phyloP scores from a whole-genome alignment of 2,797 vertebrate species.

The Sternarchorhynchus goeldii region DNA sequence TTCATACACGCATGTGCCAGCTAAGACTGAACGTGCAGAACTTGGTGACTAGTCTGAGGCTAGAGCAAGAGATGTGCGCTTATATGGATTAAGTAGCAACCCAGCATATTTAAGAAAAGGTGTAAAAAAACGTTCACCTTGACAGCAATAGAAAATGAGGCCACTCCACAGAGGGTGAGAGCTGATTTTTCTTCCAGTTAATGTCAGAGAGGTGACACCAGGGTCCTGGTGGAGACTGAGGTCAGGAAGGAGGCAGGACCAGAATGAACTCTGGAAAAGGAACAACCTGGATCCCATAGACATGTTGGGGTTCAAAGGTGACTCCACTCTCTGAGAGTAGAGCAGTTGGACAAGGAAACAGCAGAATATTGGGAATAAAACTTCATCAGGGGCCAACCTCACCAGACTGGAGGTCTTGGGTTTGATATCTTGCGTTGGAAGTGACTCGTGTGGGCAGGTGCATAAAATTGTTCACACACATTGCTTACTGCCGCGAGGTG shows the following conservation, averaged over 20 bases:
- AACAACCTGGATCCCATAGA: constrained; percentile 18
- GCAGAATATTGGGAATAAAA: not conserved
- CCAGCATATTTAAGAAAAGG: constrained; percentile 20
- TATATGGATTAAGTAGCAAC: constrained; percentile 46
- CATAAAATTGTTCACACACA: too few relatives aligned
- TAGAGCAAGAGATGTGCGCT: not conserved
- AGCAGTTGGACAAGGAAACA: not conserved
- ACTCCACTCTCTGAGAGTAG: constrained; percentile 6
- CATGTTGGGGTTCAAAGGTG: constrained; percentile 31
- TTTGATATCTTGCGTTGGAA: not conserved
- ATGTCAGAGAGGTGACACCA: constrained; percentile 37
- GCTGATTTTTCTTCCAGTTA: constrained; percentile 52
- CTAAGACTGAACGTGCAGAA: too few relatives aligned
- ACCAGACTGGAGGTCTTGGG: not conserved
- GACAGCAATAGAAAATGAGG: constrained; percentile 56
- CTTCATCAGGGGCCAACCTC: not conserved
- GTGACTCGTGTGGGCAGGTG: not conserved
- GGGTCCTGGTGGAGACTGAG: constrained; percentile 34
- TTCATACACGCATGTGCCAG: too few relatives aligned
- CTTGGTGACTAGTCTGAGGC: too few relatives aligned
- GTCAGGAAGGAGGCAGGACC: constrained; percentile 39
- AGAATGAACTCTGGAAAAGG: constrained; percentile 31
- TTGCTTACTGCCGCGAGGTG: too few relatives aligned
- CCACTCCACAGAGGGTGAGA: constrained; percentile 31
- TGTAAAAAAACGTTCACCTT: constrained; percentile 14